Conservation (phyloP, 2,797 vertebrate species). For the Sebastes steindachneri region DNA sequence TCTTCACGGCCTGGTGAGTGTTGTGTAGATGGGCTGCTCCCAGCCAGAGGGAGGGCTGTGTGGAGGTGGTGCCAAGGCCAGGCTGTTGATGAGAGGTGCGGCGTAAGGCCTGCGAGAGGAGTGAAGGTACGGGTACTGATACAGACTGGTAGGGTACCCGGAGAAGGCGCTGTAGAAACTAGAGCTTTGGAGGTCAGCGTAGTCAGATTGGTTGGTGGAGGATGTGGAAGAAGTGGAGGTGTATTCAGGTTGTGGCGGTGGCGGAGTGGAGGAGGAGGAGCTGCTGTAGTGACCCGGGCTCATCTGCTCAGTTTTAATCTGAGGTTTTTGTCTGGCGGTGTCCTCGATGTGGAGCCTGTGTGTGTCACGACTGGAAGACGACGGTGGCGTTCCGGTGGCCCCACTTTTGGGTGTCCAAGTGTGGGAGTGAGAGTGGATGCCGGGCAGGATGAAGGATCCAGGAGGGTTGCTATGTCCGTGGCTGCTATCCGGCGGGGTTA, state of each 20-base stretch:
- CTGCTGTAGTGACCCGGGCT: conserved; percentile 87
- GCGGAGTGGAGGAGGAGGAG: conserved; percentile 74
- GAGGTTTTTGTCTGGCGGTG: conserved; percentile 71
- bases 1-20: conserved; percentile 86
- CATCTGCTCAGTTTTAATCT: conserved; percentile 92
- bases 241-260: conserved; percentile 76
- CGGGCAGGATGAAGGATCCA: conserved; percentile 73
- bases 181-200: conserved; percentile 89
- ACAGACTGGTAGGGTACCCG: conserved; percentile 86
- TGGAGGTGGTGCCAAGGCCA: conserved; percentile 85
- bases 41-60: conserved; percentile 88
- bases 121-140: conserved; percentile 92
- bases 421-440: conserved; percentile 50
- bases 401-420: conserved; percentile 85
- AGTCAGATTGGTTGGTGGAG: conserved; percentile 86
- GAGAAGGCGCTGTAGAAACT: conserved; percentile 88
- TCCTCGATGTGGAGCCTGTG: conserved; percentile 59
- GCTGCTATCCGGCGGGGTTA: conserved; percentile 66
- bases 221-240: conserved; percentile 71
- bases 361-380: conserved; percentile 39
- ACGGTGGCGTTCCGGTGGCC: conserved; percentile 36
- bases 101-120: conserved; percentile 87
- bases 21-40: conserved; percentile 92
- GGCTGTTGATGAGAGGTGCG: conserved; percentile 86
- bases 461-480: conserved; percentile 73